Base-by-base conservation (phyloP, 2,888 invertebrate genomes). In the Lithophane leautieri region DNA sequence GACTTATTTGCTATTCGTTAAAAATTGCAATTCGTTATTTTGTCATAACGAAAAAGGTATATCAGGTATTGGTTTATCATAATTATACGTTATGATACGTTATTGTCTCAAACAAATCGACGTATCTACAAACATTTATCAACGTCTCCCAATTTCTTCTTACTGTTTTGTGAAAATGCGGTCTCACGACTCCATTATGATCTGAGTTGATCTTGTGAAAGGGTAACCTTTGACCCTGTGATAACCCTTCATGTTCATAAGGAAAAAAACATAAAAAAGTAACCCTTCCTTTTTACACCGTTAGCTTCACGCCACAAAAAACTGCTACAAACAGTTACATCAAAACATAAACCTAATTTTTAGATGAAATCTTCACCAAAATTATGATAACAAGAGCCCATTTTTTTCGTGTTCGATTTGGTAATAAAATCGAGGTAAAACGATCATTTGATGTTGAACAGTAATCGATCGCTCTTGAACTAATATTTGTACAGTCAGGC, bases 401-500 rank as follows among this genome's bases (percentile, higher is more conserved):
- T n/a, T n/a, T n/a, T n/a, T n/a, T n/a, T n/a, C n/a, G n/a, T n/a
- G n/a, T n/a, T n/a, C n/a, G n/a, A n/a, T n/a, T n/a, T n/a, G n/a
- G 44, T 52, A 76, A 78, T 81, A 83, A 84, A 76, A 78, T 73
- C 54, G 40, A 70, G 25, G 63, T 34, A 70, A 73, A 79, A 77
- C 69, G 72, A 58, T 70, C 16, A 52, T 54, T 66, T 63, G 52
- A 72, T 69, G 58, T 69, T 61, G 66, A 44, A 61, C 50, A 14
- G 68, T 54, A 74, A 83, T 86, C 66, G 78, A 83, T 87, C 52
- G 70, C 52, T 44, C 50, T 82, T n/a, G 34, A 67, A 72, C 79
- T 67, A 83, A 87, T 76, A 78, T 87, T 87, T 76, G 85, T 76
- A 72, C 80, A 70, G 70, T 66, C 79, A 80, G 82, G 76, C 65